These are phyloP conservation scores for Linepithema humile DNA, from an alignment of 1,140 invertebrate genomes.

Conservation along the genomic window DNA sequence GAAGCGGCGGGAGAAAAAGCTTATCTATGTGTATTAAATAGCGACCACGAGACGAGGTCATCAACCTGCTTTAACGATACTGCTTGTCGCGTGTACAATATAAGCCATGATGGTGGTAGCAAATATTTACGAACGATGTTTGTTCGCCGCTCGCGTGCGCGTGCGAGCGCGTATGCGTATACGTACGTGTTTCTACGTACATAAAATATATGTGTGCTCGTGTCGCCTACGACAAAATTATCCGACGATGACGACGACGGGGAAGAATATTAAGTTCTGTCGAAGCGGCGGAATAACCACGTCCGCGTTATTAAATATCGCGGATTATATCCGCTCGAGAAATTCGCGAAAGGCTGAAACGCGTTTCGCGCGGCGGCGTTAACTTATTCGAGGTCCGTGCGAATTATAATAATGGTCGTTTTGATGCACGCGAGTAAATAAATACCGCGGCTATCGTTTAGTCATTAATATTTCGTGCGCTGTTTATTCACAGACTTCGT, in stretches of 20 bases:
- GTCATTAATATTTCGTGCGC: constrained; percentile 33
- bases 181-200: too few relatives aligned
- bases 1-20: constrained; percentile 32
- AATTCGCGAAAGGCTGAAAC: constrained; percentile 51
- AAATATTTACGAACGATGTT: constrained; percentile 57
- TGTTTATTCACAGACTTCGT: constrained; percentile 7
- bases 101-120: constrained; percentile 36
- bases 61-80: constrained; percentile 33
- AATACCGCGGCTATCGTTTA: constrained; percentile 19
- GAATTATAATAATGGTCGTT: constrained; percentile 38
- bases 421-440: constrained; percentile 21
- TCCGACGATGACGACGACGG: not conserved
- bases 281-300: constrained; percentile 16
- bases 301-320: constrained; percentile 47
- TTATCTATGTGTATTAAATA: constrained; percentile 43
- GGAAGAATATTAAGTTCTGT: constrained; percentile 53
- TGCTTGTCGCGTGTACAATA: constrained; percentile 52
- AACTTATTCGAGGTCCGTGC: constrained; percentile 27
- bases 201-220: not conserved
- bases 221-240: constrained; percentile 47
- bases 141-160: constrained; percentile 6
- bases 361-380: constrained; percentile 7
- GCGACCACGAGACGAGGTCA: constrained; percentile 39
- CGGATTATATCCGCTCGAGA: constrained; percentile 21
- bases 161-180: not conserved